Conservation (phyloP, 2,888 invertebrate species). For the Dilophus febrilis region DNA sequence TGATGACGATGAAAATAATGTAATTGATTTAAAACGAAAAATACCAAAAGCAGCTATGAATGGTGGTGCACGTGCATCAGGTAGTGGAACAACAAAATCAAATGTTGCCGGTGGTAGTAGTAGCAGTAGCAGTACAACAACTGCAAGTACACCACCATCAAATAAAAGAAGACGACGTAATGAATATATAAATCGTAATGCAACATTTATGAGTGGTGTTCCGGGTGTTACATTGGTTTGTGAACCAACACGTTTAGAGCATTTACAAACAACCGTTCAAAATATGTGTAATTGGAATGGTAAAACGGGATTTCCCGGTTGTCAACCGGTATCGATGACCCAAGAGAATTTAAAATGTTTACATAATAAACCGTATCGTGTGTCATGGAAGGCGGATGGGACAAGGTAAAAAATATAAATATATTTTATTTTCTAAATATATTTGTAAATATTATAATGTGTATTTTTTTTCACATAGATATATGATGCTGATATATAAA, state of each 20-base stretch:
- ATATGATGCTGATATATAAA: constrained; percentile 90
- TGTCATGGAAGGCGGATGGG: constrained; percentile 99
- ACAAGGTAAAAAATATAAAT: constrained; percentile 42
- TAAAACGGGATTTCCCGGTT: constrained; percentile 84
- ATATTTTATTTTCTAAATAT: constrained; percentile 2
- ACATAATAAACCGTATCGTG: constrained; percentile 69
- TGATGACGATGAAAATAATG: constrained; percentile 7
- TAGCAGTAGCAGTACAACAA: background rate
- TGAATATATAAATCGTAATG: constrained; percentile 42
- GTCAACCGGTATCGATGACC: constrained; percentile 96
- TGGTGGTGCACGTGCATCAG: no score
- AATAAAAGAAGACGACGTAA: constrained; percentile 33
- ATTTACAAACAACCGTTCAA: constrained; percentile 60
- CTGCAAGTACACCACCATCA: constrained; percentile 4
- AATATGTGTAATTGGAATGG: constrained; percentile 63
- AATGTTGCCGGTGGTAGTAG: constrained; percentile 5
- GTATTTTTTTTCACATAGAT: constrained; percentile 33
- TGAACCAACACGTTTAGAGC: constrained; percentile 38
- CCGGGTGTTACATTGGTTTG: constrained; percentile 56
- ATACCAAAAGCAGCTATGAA: background rate
- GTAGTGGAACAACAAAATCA: background rate
- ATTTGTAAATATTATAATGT: constrained; percentile 2
- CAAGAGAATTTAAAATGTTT: constrained; percentile 57
- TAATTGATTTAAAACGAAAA: background rate
- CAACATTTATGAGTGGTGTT: constrained; percentile 75